Conservation (phyloP, 2,797 vertebrate species). For the Siniperca obscura region DNA sequence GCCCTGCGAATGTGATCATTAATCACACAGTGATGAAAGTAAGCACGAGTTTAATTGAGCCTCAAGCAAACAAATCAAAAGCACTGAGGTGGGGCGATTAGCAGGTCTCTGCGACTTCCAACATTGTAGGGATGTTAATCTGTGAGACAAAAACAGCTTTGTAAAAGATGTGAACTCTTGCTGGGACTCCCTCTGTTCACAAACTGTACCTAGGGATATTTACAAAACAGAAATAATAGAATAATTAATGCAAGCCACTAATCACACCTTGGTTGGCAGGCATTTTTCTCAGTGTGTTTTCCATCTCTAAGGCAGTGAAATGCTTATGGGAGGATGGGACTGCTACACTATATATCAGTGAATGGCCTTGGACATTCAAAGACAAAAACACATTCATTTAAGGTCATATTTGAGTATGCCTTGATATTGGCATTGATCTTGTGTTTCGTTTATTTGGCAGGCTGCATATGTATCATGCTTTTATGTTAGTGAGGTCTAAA, state of each 20-base stretch:
- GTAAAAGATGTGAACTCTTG: conserved; percentile 77
- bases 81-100: conserved; percentile 73
- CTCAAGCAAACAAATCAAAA: conserved; percentile 82
- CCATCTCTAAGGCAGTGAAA: conserved; percentile 47
- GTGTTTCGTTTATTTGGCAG: conserved; percentile 60
- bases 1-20: conserved; percentile 81
- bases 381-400: conserved; percentile 62
- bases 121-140: conserved; percentile 72
- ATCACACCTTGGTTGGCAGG: conserved; percentile 46
- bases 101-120: conserved; percentile 71
- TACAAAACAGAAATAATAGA: conserved; percentile 67
- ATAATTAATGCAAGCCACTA: conserved; percentile 66
- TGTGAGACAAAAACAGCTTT: conserved; percentile 74
- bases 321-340: conserved; percentile 33
- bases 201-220: conserved; percentile 53
- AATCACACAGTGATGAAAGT: conserved; percentile 77
- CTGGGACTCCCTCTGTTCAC: conserved; percentile 73
- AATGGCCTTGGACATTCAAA: conserved; percentile 59
- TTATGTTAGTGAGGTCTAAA: conserved; percentile 60
- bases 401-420: conserved; percentile 60
- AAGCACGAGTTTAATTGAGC: conserved; percentile 80
- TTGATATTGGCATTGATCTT: conserved; percentile 60
- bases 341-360: conserved; percentile 20
- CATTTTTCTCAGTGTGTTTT: conserved; percentile 48
- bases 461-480: conserved; percentile 56